These are phyloP conservation scores for Aleiodes sp. DNA, from an alignment of 1,140 invertebrate species.

Conservation along the genomic window DNA sequence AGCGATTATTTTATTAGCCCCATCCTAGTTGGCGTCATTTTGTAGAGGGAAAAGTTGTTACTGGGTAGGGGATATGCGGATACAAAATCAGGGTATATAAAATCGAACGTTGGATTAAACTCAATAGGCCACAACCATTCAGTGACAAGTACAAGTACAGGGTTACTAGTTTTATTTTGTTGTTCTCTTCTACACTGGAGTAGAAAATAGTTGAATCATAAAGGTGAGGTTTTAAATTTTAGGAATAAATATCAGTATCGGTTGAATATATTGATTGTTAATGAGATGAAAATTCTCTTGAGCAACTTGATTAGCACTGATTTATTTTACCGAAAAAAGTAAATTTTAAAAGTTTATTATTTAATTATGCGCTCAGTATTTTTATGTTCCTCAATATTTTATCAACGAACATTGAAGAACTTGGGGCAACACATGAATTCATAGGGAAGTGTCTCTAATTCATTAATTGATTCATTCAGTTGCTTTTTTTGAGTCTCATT, in stretches of 20 bases:
- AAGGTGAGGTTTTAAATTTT: not conserved
- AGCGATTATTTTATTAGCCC: too few relatives aligned
- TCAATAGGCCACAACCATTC: constrained; percentile 1
- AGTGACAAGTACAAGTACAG: constrained; percentile 31
- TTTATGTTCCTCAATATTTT: too few relatives aligned
- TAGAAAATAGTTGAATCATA: not conserved
- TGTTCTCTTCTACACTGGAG: not conserved
- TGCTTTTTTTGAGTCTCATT: too few relatives aligned
- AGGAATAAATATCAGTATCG: not conserved
- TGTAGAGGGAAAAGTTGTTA: not conserved
- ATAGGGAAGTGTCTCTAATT: too few relatives aligned
- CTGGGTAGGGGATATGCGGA: not conserved
- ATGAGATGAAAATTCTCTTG: not conserved
- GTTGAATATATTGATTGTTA: not conserved
- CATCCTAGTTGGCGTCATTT: not conserved
- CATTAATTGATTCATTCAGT: too few relatives aligned
- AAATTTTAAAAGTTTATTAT: too few relatives aligned
- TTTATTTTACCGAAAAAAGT: too few relatives aligned
- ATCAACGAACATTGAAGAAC: too few relatives aligned
- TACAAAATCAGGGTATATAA: constrained; percentile 26
- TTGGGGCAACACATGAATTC: too few relatives aligned
- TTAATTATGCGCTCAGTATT: too few relatives aligned
- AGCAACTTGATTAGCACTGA: too few relatives aligned
- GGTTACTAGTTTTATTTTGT: not conserved
- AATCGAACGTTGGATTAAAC: constrained; percentile 3